Evolutionary conservation across 2,113 vertebrate genomes (phyloP).

Genomic region (Onychostruthus taczanowskii): DNA sequence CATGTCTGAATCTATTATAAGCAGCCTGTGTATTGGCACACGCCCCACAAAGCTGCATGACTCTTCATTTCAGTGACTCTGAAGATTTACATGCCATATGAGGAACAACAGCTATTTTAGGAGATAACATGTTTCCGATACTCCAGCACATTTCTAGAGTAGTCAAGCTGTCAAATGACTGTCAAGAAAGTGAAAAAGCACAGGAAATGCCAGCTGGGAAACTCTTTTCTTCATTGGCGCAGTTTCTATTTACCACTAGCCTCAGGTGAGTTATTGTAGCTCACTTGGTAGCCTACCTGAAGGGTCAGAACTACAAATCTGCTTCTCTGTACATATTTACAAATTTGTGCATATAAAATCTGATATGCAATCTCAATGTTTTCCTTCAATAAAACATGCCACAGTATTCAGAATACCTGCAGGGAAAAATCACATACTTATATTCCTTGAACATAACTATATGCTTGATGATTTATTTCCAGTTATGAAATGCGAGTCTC

Average conservation of each 20-base stretch:
- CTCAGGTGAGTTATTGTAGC: neutral
- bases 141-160: neutral
- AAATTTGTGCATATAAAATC: neutral
- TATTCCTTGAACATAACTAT: neutral
- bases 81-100: neutral
- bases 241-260: neutral
- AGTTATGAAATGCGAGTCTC: neutral
- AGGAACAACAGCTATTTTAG: neutral
- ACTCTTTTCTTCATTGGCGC: neutral
- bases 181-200: neutral
- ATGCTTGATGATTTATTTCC: neutral
- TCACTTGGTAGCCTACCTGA: neutral
- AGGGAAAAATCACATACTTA: neutral
- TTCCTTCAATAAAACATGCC: neutral
- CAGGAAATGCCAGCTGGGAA: neutral
- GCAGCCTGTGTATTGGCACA: neutral
- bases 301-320: neutral
- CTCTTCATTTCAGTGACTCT: neutral
- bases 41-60: accelerated
- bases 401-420: neutral
- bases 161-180: neutral
- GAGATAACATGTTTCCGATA: neutral
- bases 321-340: neutral
- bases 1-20: neutral
- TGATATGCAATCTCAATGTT: neutral